Evolutionary conservation across 2,113 vertebrate genomes (phyloP).

Genomic region (Phainopepla nitens): DNA sequence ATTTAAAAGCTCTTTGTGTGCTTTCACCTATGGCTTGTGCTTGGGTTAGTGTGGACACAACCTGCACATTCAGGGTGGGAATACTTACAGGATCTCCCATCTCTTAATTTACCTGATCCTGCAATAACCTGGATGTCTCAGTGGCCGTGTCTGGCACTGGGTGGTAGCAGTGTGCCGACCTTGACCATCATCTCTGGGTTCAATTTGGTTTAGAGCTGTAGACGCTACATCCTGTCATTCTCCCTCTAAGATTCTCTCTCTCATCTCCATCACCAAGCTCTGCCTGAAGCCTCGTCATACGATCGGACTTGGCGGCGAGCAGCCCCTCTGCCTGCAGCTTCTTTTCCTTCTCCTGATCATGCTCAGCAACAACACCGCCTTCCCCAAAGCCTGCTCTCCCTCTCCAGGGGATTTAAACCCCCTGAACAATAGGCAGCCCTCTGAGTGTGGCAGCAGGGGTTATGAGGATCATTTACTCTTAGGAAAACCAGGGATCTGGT

Average conservation of each 20-base stretch:
- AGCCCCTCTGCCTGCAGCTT: background rate
- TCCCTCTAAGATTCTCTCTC: background rate
- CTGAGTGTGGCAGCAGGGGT: background rate
- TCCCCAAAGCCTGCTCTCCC: background rate
- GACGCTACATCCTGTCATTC: background rate
- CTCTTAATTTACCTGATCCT: background rate
- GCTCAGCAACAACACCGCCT: no score
- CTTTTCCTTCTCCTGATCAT: background rate
- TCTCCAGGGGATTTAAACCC: background rate
- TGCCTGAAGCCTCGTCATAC: background rate
- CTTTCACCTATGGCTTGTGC: background rate
- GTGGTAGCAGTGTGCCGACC: background rate
- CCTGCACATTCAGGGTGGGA: background rate
- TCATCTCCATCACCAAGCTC: background rate
- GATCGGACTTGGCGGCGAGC: background rate
- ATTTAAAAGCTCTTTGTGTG: background rate
- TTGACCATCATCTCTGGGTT: no score
- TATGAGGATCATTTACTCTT: background rate
- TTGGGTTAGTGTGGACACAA: no score
- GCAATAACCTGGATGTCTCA: background rate
- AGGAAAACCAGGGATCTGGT: background rate
- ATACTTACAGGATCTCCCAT: background rate
- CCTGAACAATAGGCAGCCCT: background rate
- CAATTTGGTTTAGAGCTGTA: no score
- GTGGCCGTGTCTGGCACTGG: fast-evolving